A percentile compares a stretch with the other conserved stretches of the same genome.
These are phyloP conservation scores for Phaetusa simplex DNA, from an alignment of 2,113 vertebrate genomes.

Conservation along the genomic window DNA sequence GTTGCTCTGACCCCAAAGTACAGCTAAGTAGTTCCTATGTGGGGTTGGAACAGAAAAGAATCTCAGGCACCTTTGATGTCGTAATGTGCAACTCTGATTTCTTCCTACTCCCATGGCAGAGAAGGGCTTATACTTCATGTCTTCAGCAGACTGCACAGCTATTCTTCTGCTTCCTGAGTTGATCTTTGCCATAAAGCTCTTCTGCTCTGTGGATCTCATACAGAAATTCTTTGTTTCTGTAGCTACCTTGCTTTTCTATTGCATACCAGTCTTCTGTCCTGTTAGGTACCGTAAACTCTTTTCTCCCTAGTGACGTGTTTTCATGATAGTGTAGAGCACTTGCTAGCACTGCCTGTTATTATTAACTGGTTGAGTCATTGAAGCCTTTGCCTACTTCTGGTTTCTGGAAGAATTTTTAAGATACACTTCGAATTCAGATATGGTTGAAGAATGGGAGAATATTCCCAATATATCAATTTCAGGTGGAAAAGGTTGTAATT, in stretches of 20 bases:
- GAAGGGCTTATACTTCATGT: neutral
- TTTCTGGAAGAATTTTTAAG: neutral
- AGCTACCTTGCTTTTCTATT: neutral
- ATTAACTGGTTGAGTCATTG: neutral
- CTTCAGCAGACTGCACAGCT: neutral
- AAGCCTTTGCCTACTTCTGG: neutral
- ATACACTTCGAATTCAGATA: neutral
- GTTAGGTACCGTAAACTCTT: neutral
- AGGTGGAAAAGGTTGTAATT: neutral
- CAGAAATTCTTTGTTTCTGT: neutral
- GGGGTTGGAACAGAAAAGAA: neutral
- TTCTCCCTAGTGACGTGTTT: neutral
- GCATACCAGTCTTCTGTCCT: neutral
- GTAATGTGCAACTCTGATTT: neutral
- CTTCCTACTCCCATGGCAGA: neutral
- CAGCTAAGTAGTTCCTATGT: neutral
- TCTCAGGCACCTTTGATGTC: neutral
- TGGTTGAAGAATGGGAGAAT: accelerated
- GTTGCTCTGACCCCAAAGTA: neutral
- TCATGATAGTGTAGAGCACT: neutral
- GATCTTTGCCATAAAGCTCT: neutral
- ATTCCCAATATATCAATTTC: neutral
- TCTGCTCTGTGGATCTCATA: neutral
- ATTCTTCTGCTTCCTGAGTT: neutral
- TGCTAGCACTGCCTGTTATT: neutral